Base-by-base conservation (phyloP, 1,140 invertebrate species). In the Oppia nitens region DNA sequence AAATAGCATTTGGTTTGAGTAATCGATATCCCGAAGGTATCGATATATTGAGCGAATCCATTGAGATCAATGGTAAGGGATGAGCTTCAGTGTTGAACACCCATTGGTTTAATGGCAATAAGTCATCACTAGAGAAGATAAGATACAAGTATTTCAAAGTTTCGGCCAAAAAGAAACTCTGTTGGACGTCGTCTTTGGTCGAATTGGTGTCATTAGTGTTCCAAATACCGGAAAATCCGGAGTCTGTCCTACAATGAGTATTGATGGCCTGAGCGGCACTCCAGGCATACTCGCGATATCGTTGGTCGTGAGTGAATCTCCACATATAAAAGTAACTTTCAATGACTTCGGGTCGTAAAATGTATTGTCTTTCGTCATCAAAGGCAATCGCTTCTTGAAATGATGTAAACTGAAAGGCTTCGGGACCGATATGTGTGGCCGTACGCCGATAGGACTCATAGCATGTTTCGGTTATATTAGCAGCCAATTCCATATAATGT, bases 11-110 rank as follows among this genome's bases (percentile, higher is more conserved):
- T 40, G 32, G 17, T 40, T 40, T 40, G 17, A 40, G 32, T 40
- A 17, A n/a, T n/a, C 32, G 17, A 6, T 40, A 40, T 9, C 32
- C 6, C 32, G 32, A 40, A 40, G 6, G 32, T 40, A 9, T 40
- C 32, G 6, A 9, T 9, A 17, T 6, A 40, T 40, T 9, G 6
- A 17, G 6, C 6, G 32, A 17, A 40, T 40, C 17, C 17, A 9
- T 40, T 6, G 32, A 40, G 17, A 40, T 6, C 6, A 40, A 9
- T 17, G 91, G 92, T 60, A 98, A 75, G 14, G 93, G 87, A 75
- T 98, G 94, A 21, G 90, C 95, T 75, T 98, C 94, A 0, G 93
- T 98, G 71, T 98, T 98, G 74, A 96, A 91, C 2, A 98, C 92
- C 93, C 93, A 99, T 65, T 95, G 82, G 71, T 98, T 86, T 40